Percentiles rank a stretch among this genome's conserved stretches.
Conservation (phyloP, 2,888 invertebrate species). For the Sycophila texana region DNA sequence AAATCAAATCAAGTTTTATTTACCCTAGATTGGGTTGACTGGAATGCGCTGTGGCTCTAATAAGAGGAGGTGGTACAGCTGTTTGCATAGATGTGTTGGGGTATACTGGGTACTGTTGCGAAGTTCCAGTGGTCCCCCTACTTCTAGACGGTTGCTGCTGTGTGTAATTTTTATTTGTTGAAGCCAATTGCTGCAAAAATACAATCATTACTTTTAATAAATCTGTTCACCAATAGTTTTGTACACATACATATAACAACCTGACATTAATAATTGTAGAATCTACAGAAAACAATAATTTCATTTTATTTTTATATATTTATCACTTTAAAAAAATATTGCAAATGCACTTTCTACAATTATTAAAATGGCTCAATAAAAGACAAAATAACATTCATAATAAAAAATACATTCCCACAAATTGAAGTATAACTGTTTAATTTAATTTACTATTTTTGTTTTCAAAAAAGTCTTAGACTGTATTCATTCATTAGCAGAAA, state of each 20-base stretch:
- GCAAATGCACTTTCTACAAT: too few relatives aligned
- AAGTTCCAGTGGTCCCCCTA: constrained; percentile 68
- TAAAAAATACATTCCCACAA: too few relatives aligned
- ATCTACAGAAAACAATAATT: too few relatives aligned
- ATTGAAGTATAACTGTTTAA: too few relatives aligned
- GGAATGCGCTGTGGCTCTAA: constrained; percentile 76
- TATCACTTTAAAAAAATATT: too few relatives aligned
- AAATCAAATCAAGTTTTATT: constrained; percentile 57
- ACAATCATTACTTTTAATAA: not conserved
- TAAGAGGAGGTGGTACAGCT: constrained; percentile 77
- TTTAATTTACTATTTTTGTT: too few relatives aligned
- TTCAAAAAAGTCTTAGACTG: too few relatives aligned
- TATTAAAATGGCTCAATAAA: too few relatives aligned
- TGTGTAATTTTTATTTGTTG: constrained; percentile 67
- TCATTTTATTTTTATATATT: too few relatives aligned
- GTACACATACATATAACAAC: not conserved
- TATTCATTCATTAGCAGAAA: too few relatives aligned
- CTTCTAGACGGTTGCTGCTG: constrained; percentile 67
- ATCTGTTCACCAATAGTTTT: not conserved
- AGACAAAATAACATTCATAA: too few relatives aligned
- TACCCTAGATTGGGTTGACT: constrained; percentile 75
- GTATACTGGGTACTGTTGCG: constrained; percentile 71
- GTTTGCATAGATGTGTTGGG: constrained; percentile 72
- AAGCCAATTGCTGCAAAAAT: constrained; percentile 63
- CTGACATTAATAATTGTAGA: not conserved